Evolutionary conservation across 53 echinoderm and acorn worm species (phyloP).

Genomic region (Antedon mediterranea): DNA sequence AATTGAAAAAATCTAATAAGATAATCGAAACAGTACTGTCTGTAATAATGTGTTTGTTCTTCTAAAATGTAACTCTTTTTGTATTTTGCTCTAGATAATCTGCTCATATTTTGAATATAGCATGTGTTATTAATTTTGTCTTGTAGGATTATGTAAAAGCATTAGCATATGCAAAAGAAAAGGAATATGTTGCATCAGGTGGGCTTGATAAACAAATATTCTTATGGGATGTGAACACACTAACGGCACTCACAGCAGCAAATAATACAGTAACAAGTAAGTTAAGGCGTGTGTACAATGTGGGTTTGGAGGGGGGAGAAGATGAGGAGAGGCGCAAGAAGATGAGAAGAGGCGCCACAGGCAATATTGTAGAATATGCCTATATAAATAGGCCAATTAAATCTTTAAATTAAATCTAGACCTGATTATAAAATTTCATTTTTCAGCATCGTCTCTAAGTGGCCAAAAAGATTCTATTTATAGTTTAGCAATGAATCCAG

Average conservation of each 20-base stretch:
- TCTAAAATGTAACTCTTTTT: too few relatives aligned
- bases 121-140: background rate
- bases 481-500: slow-evolving; percentile 95
- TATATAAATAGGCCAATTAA: too few relatives aligned
- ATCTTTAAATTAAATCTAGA: background rate
- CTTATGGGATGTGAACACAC: slow-evolving; percentile 90
- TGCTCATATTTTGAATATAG: background rate
- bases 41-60: too few relatives aligned
- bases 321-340: background rate
- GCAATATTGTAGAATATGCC: background rate
- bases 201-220: slow-evolving; percentile 96
- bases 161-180: slow-evolving; percentile 94
- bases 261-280: slow-evolving; percentile 99
- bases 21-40: too few relatives aligned
- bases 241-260: slow-evolving; percentile 93
- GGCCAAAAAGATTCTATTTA: slow-evolving; percentile 98
- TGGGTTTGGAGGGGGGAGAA: too few relatives aligned
- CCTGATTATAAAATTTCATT: slow-evolving; percentile 5
- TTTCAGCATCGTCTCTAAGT: slow-evolving; percentile 78
- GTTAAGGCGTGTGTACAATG: background rate
- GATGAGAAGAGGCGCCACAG: background rate
- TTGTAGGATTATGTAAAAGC: slow-evolving; percentile 92
- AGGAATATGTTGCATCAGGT: slow-evolving; percentile 89
- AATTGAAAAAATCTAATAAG: too few relatives aligned
- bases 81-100: background rate